phyloP scores from a whole-genome alignment of 2,888 invertebrate genomes.

The Cheilosia vernalis region DNA sequence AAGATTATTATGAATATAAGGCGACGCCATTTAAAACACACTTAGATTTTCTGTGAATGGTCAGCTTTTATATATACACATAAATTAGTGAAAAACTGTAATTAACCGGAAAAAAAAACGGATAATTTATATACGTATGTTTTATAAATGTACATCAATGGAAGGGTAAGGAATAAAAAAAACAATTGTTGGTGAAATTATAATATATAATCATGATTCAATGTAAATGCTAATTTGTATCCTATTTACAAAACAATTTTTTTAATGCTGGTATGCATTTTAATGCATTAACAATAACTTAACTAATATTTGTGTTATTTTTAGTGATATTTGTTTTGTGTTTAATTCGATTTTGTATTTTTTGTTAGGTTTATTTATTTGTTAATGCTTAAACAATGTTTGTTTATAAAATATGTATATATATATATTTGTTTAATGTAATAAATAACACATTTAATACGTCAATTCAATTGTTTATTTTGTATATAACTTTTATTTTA shows the following conservation, averaged over 20 bases:
- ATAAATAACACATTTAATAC: slow-evolving; percentile 72
- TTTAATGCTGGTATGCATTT: slow-evolving; percentile 25
- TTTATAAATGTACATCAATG: slow-evolving; percentile 54
- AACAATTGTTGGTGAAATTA: slow-evolving; percentile 3
- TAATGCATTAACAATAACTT: slow-evolving; percentile 52
- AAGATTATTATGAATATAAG: slow-evolving; percentile 66
- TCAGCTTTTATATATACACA: slow-evolving; percentile 57
- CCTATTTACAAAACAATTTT: slow-evolving; percentile 68
- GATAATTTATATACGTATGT: background rate
- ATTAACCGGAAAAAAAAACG: slow-evolving; percentile 3
- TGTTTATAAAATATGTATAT: slow-evolving; percentile 37
- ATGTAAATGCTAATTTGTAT: slow-evolving; percentile 54
- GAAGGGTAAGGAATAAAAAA: slow-evolving; percentile 16
- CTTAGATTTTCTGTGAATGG: slow-evolving; percentile 63
- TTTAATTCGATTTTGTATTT: slow-evolving; percentile 38
- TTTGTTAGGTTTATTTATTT: slow-evolving; percentile 13
- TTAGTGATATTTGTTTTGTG: slow-evolving; percentile 41
- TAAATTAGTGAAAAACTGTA: slow-evolving; percentile 14
- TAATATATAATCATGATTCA: slow-evolving; percentile 28
- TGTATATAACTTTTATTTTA: slow-evolving; percentile 17
- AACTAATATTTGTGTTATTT: slow-evolving; percentile 58
- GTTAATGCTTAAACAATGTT: slow-evolving; percentile 53
- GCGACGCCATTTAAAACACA: slow-evolving; percentile 69
- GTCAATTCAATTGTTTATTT: slow-evolving; percentile 63
- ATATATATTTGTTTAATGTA: slow-evolving; percentile 63